Evolutionary conservation across 2,797 vertebrate species (phyloP).

Genomic region (Premnoplex brunnescens): DNA sequence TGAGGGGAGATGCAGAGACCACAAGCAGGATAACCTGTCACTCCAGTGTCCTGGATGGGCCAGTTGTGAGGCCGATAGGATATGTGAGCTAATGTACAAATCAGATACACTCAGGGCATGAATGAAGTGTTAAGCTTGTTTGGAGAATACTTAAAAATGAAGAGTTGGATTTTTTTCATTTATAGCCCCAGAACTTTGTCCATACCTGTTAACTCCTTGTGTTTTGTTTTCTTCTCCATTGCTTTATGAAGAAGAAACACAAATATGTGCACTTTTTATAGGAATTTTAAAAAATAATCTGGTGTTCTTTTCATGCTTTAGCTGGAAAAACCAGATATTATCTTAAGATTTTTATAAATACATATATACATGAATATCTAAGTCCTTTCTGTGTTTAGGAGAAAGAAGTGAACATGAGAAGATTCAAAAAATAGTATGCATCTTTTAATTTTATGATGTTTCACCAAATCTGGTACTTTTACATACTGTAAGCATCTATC

Average conservation of each 20-base stretch:
- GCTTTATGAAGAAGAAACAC: not conserved
- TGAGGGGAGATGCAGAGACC: slow-evolving; percentile 36
- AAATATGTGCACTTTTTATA: not conserved
- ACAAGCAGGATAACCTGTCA: slow-evolving; percentile 37
- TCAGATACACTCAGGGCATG: slow-evolving; percentile 36
- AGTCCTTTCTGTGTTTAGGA: not conserved
- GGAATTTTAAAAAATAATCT: not conserved
- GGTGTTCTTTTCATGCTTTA: not conserved
- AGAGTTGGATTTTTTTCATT: slow-evolving; percentile 43
- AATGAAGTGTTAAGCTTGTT: slow-evolving; percentile 53
- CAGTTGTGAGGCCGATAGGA: slow-evolving; percentile 7
- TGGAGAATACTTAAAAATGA: slow-evolving; percentile 57
- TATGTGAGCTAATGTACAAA: slow-evolving; percentile 51
- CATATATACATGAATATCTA: not conserved
- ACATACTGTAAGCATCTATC: not conserved
- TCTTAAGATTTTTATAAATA: not conserved
- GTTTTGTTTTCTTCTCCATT: not conserved
- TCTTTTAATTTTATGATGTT: not conserved
- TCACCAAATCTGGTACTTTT: not conserved
- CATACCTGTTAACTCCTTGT: not conserved
- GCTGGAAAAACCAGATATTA: not conserved
- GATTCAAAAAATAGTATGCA: not conserved
- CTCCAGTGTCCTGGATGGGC: slow-evolving; percentile 1
- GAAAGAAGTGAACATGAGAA: not conserved
- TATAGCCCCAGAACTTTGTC: not conserved